Evolutionary conservation across 2,888 invertebrate species (phyloP), one percentile per base, ranked within the genome.

Genomic region (Iphiclides podalirius): DNA sequence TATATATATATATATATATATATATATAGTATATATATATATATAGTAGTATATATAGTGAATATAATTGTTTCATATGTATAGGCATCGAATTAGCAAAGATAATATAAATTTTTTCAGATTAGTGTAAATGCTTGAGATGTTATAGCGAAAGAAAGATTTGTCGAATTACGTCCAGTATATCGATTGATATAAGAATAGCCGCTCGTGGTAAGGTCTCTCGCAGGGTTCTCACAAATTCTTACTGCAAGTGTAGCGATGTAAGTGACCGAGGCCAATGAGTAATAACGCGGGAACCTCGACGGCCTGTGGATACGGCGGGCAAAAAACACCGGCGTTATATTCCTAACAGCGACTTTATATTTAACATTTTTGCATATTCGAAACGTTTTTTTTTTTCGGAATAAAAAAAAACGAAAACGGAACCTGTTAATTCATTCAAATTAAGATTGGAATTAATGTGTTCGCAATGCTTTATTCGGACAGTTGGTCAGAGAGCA

Each of bases 251-350:
- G 48, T 43, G 41, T 26, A 36, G 36, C 34, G 47, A 17, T 41
- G 64, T 77, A 84, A 85, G 81, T 83, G 80, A 81, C 82, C 85
- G 81, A 57, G 64, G 60, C 82, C 67, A 84, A 86, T 85, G 70
- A 53, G 70, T 86, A 85, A 85, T 86, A 60, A 57, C 74, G 70
- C 72, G 77, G 79, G 79, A 78, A 79, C 64, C 61, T 28, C 37
- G 9, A 3, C 31, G 33, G 28, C 15, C 20, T 31, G 37, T 17
- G 34, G 28, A 37, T 40, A 40, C 20, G 14, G 37, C 57, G 47
- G 45, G 48, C 60, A 60, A 55, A 61, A 47, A 54, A 47, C 40
- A 35, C 44, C 46, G 28, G 11, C 43, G 26, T 33, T 35, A 17
- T 49, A 40, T 44, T 46, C 38, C 3, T 14, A 38, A 16, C 37